These are phyloP conservation scores for Agriopis marginaria DNA, from an alignment of 2,888 invertebrate genomes.

Conservation along the genomic window DNA sequence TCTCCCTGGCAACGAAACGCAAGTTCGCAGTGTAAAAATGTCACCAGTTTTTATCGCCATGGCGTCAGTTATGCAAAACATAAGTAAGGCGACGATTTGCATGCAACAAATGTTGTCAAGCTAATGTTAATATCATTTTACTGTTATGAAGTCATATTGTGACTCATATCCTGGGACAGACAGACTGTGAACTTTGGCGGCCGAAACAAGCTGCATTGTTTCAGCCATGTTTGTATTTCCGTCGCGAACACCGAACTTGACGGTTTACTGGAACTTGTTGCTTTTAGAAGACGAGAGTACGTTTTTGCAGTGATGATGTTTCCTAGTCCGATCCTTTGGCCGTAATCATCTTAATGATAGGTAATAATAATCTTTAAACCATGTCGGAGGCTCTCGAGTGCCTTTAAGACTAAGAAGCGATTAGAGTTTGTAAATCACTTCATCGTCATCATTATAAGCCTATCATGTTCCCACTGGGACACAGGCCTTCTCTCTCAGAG, in stretches of 20 bases:
- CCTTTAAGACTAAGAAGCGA: no score
- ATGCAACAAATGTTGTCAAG: constrained; percentile 45
- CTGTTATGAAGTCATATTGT: constrained; percentile 58
- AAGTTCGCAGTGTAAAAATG: not conserved
- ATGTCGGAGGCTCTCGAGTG: no score
- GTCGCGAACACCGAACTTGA: constrained; percentile 1
- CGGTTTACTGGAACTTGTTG: constrained; percentile 6
- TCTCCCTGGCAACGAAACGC: not conserved
- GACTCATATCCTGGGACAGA: constrained; percentile 72
- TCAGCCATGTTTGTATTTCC: constrained; percentile 32
- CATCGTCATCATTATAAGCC: no score
- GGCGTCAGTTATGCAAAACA: constrained; percentile 20
- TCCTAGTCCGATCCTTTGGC: not conserved
- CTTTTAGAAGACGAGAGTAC: constrained; percentile 1
- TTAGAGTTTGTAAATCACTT: no score
- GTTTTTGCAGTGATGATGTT: not conserved
- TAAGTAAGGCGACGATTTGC: constrained; percentile 49
- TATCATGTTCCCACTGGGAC: no score
- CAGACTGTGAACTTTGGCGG: constrained; percentile 40
- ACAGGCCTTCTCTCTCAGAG: no score
- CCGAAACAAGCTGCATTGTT: constrained; percentile 36
- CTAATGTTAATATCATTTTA: constrained; percentile 46
- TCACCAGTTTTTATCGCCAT: constrained; percentile 10
- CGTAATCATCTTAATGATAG: no score
- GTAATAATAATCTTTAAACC: no score